A percentile compares a stretch with the other conserved stretches of the same genome.
phyloP scores from a whole-genome alignment of 2,113 vertebrate species.

The Tamias sibiricus region DNA sequence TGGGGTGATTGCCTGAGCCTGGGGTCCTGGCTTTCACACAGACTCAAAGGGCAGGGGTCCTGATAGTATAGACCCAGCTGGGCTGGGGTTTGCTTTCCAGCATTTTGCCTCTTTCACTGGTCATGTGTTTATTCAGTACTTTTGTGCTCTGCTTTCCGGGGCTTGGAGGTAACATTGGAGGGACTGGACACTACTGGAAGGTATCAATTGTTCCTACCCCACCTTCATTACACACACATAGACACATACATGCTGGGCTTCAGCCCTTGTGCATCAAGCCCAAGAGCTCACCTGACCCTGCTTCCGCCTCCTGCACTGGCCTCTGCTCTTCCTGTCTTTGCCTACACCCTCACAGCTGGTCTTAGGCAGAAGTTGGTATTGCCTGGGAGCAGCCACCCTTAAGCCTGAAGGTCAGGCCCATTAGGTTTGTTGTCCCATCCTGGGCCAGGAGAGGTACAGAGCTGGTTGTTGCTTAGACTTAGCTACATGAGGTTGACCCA shows the following conservation, averaged over 20 bases:
- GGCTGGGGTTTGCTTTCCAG: constrained; percentile 59
- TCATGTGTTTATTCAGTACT: constrained; percentile 10
- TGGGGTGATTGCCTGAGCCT: constrained; percentile 48
- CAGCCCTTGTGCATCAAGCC: not conserved
- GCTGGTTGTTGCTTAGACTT: constrained; percentile 1
- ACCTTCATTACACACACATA: not conserved
- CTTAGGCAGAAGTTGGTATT: not conserved
- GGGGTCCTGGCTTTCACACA: constrained; percentile 38
- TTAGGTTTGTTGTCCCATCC: not conserved
- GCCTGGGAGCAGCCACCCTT: not conserved
- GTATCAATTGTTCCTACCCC: not conserved
- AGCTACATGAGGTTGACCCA: not conserved
- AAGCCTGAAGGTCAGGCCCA: constrained; percentile 40
- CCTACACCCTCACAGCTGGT: not conserved
- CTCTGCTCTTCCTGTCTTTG: constrained; percentile 24
- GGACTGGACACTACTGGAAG: constrained; percentile 31
- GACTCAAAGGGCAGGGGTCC: not conserved
- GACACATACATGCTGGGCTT: not conserved
- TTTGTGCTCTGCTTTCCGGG: not conserved
- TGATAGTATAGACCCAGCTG: constrained; percentile 61
- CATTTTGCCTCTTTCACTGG: not conserved
- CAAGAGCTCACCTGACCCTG: not conserved
- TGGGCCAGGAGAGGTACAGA: not conserved
- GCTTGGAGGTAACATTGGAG: not conserved
- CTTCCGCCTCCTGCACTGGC: not conserved